phyloP scores from a whole-genome alignment of 2,797 vertebrate species.

The Gadopsis bispinosus region DNA sequence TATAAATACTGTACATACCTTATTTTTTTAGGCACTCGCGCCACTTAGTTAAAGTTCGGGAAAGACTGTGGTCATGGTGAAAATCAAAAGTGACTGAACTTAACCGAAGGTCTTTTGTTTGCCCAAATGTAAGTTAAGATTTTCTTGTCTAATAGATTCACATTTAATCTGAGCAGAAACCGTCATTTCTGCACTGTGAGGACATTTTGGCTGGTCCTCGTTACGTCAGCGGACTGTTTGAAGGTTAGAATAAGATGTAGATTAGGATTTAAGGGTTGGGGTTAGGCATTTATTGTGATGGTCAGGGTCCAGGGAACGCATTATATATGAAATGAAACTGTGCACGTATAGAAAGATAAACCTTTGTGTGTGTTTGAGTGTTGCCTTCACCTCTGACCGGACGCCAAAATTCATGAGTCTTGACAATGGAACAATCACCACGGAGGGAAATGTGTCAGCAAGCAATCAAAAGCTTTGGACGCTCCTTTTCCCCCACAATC shows the following conservation, averaged over 20 bases:
- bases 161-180: not conserved
- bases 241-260: not conserved
- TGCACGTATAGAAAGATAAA: not conserved
- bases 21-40: not conserved
- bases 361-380: not conserved
- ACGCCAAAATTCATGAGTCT: not conserved
- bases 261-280: not conserved
- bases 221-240: not conserved
- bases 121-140: too few relatives aligned
- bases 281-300: not conserved
- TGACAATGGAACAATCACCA: constrained; percentile 64
- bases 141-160: too few relatives aligned
- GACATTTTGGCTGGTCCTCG: not conserved
- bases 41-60: too few relatives aligned
- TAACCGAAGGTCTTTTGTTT: too few relatives aligned
- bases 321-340: too few relatives aligned
- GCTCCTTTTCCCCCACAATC: constrained; percentile 44
- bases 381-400: constrained; percentile 24
- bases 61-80: not conserved
- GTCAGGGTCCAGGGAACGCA: fast-evolving
- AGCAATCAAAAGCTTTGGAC: constrained; percentile 50
- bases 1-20: not conserved
- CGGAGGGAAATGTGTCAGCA: constrained; percentile 9
- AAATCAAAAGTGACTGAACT: too few relatives aligned
- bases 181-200: not conserved